A percentile compares a stretch with the other conserved stretches of the same genome.
These are phyloP conservation scores for Catagonus wagneri DNA, from an alignment of 2,113 vertebrate species.

Conservation along the genomic window DNA sequence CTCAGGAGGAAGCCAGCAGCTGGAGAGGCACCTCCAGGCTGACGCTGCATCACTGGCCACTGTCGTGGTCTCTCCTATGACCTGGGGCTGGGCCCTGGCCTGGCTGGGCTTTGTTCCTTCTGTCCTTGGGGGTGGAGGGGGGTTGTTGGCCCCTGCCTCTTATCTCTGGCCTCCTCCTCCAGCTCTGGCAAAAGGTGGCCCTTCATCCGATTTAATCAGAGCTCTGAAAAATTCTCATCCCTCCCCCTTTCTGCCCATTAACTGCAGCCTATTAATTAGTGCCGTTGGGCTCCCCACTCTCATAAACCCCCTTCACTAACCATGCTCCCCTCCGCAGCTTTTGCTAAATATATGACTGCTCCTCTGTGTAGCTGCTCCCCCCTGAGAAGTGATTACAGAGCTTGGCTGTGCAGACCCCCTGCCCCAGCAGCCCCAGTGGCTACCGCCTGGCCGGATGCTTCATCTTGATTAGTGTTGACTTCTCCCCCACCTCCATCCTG, in stretches of 20 bases:
- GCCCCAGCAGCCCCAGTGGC: slow-evolving; percentile 38
- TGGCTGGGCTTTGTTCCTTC: not conserved
- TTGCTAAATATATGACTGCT: slow-evolving; percentile 40
- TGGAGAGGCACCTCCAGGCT: not conserved
- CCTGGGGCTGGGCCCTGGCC: not conserved
- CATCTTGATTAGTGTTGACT: slow-evolving; percentile 71
- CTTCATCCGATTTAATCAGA: slow-evolving; percentile 41
- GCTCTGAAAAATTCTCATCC: slow-evolving; percentile 44
- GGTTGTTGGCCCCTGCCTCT: not conserved
- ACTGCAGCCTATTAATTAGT: slow-evolving; percentile 68
- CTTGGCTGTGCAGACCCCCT: slow-evolving; percentile 58
- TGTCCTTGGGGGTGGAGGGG: not conserved
- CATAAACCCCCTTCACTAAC: not conserved
- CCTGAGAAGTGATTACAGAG: slow-evolving; percentile 67
- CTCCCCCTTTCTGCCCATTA: slow-evolving; percentile 40
- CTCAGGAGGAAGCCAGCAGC: not conserved
- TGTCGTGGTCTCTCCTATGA: not conserved
- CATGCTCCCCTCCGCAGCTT: not conserved
- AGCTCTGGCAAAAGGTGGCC: not conserved
- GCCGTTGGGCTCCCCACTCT: slow-evolving; percentile 18
- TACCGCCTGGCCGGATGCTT: slow-evolving; percentile 23
- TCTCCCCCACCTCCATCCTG: not conserved
- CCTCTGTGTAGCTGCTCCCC: slow-evolving; percentile 17
- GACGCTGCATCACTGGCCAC: not conserved
- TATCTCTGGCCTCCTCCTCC: not conserved